Base-by-base conservation (phyloP, 2,888 invertebrate species). In the Trimorus sp. region DNA sequence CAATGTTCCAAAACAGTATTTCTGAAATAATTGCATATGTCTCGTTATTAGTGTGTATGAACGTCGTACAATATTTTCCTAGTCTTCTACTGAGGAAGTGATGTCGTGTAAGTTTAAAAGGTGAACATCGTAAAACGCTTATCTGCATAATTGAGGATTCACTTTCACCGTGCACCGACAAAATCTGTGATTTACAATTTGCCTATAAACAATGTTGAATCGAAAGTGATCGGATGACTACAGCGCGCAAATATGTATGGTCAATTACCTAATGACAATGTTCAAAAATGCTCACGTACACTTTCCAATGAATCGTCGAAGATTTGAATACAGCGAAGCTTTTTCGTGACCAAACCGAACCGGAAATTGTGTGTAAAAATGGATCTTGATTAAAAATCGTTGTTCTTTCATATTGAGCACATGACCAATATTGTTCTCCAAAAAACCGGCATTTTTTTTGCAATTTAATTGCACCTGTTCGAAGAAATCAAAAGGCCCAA, bases 141-240 rank as follows among this genome's bases (percentile, higher is more conserved):
- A 79, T 68, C 40, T 51, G 48, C 51, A 59, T 58, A 75, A 40
- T 80, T 53, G 60, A 80, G 75, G 75, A 80, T 80, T 59, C 75
- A 53, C 53, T 75, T 80, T 68, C 54, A 79, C 74, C 74, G 74
- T 79, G 74, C 79, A 70, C 49, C 45, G 80, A 80, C 53, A 59
- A 80, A 51, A n/a, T 60, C 9, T 53, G 51, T 66, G 75, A 75
- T 70, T 80, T 38, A 53, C 53, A 65, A 53, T 56, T 60, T 74
- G 45, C 16, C 59, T 71, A 66, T 15, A 79, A 68, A 73, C 49
- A 60, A 79, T 79, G 68, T 79, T 74, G 68, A 79, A 79, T 79
- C 79, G 79, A 79, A 79, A 79, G 68, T 74, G 79, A 79, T 73
- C 59, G 12, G 7, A 59, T 66, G 12, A 14, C 15, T 54, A 16